Base-by-base conservation (phyloP, 2,888 invertebrate genomes). In the Galerucella pusilla region DNA sequence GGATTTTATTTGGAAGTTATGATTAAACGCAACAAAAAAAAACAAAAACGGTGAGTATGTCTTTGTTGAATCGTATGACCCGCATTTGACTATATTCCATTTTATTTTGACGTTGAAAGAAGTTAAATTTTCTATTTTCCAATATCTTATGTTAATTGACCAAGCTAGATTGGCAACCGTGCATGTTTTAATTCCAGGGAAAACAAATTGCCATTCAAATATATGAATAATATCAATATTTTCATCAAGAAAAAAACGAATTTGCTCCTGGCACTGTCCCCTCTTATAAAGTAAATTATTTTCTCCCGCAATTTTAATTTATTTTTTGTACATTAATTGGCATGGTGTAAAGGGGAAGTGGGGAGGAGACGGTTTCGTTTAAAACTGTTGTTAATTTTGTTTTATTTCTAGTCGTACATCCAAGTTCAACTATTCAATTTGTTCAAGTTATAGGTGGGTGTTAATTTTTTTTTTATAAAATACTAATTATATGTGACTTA, bases 361-460 rank as follows among this genome's bases (percentile, higher is more conserved):
- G 75, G 75, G 75, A 75, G 83, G 79, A 73, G 78, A 77, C 77
- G 78, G 79, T 78, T 81, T 83, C 79, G 84, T 83, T 86, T 86
- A 86, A 85, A 85, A 85, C 85, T 81, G 84, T 85, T 83, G 84
- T 82, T 82, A 74, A 70, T 74, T 75, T 77, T 73, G 71, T 71
- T 76, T 75, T 71, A 75, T 71, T 73, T 72, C 70, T 68, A 76
- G 73, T 75, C 73, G 25, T 66, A 46, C 69, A 42, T 57, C 70
- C 70, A 70, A 73, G 75, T 72, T 75, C 67, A 69, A 73, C 73
- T 70, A 60, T 68, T 67, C 63, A 74, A 57, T 35, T 64, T 65
- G 64, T 65, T 71, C 68, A 67, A 52, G 57, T 63, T 57, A 20
- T 28, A 69, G 70, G 66, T 75, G 66, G 57, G 70, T 67, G 74